Conservation (phyloP, 2,888 invertebrate species). For the Calameuta idolon region DNA sequence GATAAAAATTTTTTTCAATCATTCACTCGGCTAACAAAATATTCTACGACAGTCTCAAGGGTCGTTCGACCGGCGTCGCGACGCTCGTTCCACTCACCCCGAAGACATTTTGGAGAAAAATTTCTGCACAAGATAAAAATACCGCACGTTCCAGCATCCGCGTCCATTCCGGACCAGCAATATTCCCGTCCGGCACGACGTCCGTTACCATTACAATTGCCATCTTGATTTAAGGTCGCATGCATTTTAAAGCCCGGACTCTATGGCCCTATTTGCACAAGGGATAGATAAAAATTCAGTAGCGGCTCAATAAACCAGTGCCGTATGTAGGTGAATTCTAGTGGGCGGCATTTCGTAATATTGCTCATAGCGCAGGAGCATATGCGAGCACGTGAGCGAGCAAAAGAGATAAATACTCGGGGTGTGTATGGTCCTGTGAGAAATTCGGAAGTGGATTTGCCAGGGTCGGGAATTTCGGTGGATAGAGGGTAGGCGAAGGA, state of each 20-base stretch:
- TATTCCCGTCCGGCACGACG: background rate
- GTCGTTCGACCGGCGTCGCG: no score
- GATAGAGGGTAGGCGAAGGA: slow-evolving; percentile 3
- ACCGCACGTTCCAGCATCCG: background rate
- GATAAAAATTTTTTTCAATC: no score
- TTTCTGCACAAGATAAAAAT: background rate
- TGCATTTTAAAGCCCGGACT: slow-evolving; percentile 52
- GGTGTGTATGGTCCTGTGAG: background rate
- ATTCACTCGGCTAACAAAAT: no score
- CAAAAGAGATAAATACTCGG: slow-evolving; percentile 26
- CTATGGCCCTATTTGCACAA: slow-evolving; percentile 51
- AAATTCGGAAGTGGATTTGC: background rate
- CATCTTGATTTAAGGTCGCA: slow-evolving; percentile 55
- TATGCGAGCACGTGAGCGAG: slow-evolving; percentile 1
- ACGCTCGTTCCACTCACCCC: background rate
- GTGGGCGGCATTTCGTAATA: background rate
- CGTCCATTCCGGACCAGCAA: background rate
- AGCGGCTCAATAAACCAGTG: slow-evolving; percentile 50
- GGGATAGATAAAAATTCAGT: slow-evolving; percentile 61
- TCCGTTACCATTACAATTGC: slow-evolving; percentile 10
- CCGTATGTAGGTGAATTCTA: slow-evolving; percentile 21
- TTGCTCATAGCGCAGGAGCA: background rate
- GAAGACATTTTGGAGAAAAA: background rate
- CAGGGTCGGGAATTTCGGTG: background rate
- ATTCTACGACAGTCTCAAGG: no score